Base-by-base conservation (phyloP, 1,140 invertebrate species). In the Tetramorium alpestre region DNA sequence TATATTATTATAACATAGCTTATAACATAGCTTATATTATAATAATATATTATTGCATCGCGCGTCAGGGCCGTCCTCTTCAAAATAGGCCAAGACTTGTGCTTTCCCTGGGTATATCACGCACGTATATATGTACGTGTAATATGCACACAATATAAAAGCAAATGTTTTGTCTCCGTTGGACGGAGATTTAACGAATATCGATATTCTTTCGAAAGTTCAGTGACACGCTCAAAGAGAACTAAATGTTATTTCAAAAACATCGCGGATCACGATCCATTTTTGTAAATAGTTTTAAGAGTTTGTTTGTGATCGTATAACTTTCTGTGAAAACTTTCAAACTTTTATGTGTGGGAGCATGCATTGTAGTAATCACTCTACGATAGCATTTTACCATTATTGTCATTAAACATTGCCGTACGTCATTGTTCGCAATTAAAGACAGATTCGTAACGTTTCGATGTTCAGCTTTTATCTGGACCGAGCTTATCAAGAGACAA, bases 261-360 rank as follows among this genome's bases (percentile, higher is more conserved):
- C 78, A 73, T 81, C 72, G 65, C 70, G 64, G 22, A 56, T 70
- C 25, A 82, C 86, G 87, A 76, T 78, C 76, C 86, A 60, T 89
- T 92, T 91, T 93, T 94, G 93, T 94, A 94, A 94, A 94, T 94
- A 94, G 92, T 91, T 88, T 90, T 87, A 90, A 92, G 88, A 84
- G 82, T 54, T 64, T 76, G 62, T 38, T 77, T 69, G 65, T 64
- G 49, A 87, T 65, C 3, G 44, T 81, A 82, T 22, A 67, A 44
- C n/a, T 62, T 25, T 56, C 47, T 41, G 62, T 33, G 33, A 11
- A 87, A 58, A 54, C n/a, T 7, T 80, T 88, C 73, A 73, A 86
- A 56, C 51, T 49, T 86, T 51, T 25, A 65, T 54, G 69, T 77
- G 38, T 38, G 65, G 62, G 49, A 85, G 75, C 60, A 85, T 85